Evolutionary conservation across 2,888 invertebrate species (phyloP), one percentile per base, ranked within the genome.

Genomic region (Elmis aenea): DNA sequence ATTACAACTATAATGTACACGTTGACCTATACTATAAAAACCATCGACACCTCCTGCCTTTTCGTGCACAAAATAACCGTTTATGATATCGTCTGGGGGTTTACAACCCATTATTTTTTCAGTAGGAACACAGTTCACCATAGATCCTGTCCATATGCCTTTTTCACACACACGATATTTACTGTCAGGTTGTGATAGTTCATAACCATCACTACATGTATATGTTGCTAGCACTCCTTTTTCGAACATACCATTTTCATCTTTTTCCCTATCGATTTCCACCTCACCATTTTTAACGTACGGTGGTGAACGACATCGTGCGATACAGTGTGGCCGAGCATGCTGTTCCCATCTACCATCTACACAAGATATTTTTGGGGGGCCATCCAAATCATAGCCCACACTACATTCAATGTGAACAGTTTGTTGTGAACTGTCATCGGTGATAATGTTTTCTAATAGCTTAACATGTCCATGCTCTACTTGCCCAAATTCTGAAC

Each of bases 81-180:
- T 61, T 11, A 38, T 42, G 12, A 67, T 55, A 9, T 56, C 51
- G 38, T 57, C 54, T 3, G 66, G 63, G 16, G 45, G 39, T 28
- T 50, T 53, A 48, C 67, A 67, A 2, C 54, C 56, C 3, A 37
- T 35, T 23, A 54, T 43, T 39, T 48, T 50, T 29, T 48, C 45
- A 11, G 24, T 39, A 9, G 52, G 46, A 26, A 57, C 51, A 49
- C 68, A 68, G 15, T 41, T 55, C 2, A 59, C 66, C 31, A 51
- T 48, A 0, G 57, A 51, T n/a, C 68, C 67, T 15, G 64, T 64
- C 68, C 68, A 68, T 29, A 59, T 54, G n/a, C 67, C 67, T 38
- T 64, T 62, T 47, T 66, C 64, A 45, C 68, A 68, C 5, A 64
- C 58, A 25, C 66, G 52, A 35, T 58, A 54, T 33, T 54, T 51